These are phyloP conservation scores for Distichodus sexfasciatus DNA, from an alignment of 2,797 vertebrate genomes.

Conservation along the genomic window DNA sequence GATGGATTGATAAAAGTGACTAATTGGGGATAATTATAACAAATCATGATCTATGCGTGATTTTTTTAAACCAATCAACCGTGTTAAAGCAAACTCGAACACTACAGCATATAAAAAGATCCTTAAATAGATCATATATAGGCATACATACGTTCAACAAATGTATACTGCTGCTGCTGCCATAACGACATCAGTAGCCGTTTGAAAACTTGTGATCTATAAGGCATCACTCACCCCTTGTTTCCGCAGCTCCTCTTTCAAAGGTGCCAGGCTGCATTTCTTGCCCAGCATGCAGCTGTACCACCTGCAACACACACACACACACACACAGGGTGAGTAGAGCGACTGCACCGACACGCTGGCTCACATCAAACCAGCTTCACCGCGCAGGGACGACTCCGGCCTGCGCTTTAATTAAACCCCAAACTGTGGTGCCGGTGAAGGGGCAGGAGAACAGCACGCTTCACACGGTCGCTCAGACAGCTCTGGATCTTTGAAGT, in stretches of 20 bases:
- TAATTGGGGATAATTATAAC: too few species aligned
- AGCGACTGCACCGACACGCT: constrained; percentile 1
- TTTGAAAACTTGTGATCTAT: too few species aligned
- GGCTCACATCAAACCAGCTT: constrained; percentile 50
- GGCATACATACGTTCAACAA: too few species aligned
- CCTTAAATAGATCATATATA: too few species aligned
- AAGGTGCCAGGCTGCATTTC: constrained; percentile 93
- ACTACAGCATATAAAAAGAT: too few species aligned
- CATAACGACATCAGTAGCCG: too few species aligned
- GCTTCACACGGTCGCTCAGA: constrained; percentile 1
- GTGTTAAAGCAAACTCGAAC: too few species aligned
- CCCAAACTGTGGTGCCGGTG: background rate
- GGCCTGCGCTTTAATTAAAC: constrained; percentile 34
- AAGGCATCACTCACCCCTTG: constrained; percentile 82
- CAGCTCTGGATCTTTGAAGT: constrained; percentile 57
- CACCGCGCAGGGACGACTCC: constrained; percentile 35
- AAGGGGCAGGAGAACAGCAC: background rate
- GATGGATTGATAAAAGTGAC: too few species aligned
- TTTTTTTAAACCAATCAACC: too few species aligned
- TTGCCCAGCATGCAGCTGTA: constrained; percentile 99
- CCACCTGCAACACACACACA: constrained; percentile 81
- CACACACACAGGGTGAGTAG: background rate
- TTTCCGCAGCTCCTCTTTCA: constrained; percentile 94
- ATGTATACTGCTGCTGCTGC: too few species aligned
- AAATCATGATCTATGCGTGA: too few species aligned